Base-by-base conservation (phyloP, 2,888 invertebrate genomes). In the Drosophila atroscutellata region DNA sequence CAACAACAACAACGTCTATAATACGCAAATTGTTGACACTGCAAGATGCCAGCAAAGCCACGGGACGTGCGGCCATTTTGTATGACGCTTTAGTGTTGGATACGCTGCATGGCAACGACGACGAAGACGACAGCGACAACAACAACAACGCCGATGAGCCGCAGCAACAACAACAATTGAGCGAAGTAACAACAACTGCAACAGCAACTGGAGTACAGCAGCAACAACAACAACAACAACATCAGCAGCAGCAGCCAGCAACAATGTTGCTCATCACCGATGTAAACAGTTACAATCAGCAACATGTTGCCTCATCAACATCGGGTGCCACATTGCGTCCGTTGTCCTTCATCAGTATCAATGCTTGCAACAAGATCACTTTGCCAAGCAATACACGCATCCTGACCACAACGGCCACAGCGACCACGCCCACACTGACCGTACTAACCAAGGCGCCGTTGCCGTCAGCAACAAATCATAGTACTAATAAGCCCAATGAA, bases 11-110 rank as follows among this genome's bases (percentile, higher is more conserved):
- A 52, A 63, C 85, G 52, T 89, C 86, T 1, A 89, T 91, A 60
- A 90, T 90, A 69, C 91, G 91, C 58, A 91, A 91, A 90, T 64
- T 90, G 39, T 72, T 90, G 45, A 90, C 91, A 5, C 73, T 90
- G 30, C 84, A 89, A 90, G 90, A 91, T 63, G 80, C 70, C 36
- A 81, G 71, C 20, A 92, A 91, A 42, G 81, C 91, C 8, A 91
- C 91, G 5, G 92, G 92, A 49, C 83, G 92, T 30, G 90, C 91
- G 3, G 91, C 91, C 9, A 90, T 92, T 70, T 80, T 92, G 15
- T 92, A 92, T 59, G 92, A 92, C 79, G 93, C 92, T 20, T 56
- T 92, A 34, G 93, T 92, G 18, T 70, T 92, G 65, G 92, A 92
- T 65, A 91, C 93, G 2, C 66, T 93, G 66, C 91, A 92, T 63